A percentile compares a stretch with the other conserved stretches of the same genome.
Evolutionary conservation across 2,888 invertebrate genomes (phyloP).

Genomic region (Dromius quadrimaculatus): DNA sequence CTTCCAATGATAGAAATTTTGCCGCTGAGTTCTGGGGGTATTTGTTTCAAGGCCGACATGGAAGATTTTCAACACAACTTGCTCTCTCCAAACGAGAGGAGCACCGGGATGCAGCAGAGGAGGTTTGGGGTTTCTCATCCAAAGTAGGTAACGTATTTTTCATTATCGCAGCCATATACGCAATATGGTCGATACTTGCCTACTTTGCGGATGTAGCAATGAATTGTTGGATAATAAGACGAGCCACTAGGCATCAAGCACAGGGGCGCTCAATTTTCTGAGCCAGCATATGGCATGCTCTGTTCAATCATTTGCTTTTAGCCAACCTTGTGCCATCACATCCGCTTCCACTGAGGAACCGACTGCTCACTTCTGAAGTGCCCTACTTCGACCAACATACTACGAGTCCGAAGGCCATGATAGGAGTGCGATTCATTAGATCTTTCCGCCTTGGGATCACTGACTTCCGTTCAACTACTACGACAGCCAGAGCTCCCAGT

Average conservation of each 20-base stretch:
- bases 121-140: not conserved
- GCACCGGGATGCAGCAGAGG: too few species aligned
- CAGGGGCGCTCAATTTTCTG: not conserved
- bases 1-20: not conserved
- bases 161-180: not conserved
- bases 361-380: too few species aligned
- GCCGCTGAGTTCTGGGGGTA: not conserved
- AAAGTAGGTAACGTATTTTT: not conserved
- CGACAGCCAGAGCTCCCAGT: not conserved
- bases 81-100: constrained; percentile 3
- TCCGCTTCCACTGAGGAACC: not conserved
- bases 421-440: not conserved
- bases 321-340: not conserved
- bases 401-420: too few species aligned
- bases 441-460: not conserved
- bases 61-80: too few species aligned
- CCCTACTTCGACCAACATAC: too few species aligned
- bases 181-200: not conserved
- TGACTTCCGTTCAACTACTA: not conserved
- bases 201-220: constrained; percentile 4
- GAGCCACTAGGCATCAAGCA: not conserved
- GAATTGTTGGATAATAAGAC: not conserved
- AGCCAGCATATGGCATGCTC: not conserved
- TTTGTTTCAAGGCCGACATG: not conserved
- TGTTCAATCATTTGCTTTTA: not conserved